Conservation (phyloP, 1,140 invertebrate species). For the Lanistes nyassanus region DNA sequence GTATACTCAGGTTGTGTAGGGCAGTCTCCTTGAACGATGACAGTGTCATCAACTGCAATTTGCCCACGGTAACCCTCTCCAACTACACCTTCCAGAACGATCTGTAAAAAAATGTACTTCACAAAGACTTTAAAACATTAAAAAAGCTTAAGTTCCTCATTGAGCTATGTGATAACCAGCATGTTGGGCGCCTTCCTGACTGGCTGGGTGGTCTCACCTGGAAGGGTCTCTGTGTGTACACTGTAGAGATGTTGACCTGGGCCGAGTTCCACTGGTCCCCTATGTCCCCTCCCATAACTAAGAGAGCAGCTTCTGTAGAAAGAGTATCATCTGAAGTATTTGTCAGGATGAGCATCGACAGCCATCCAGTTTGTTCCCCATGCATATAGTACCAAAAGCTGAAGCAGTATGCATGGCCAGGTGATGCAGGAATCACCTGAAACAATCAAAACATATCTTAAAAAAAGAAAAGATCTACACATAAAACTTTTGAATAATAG, state of each 20-base stretch:
- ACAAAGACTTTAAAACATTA: no score
- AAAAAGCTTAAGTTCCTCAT: no score
- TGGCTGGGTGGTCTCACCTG: constrained; percentile 31
- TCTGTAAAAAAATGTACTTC: constrained; percentile 31
- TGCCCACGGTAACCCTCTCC: constrained; percentile 43
- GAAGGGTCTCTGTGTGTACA: constrained; percentile 52
- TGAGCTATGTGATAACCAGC: no score
- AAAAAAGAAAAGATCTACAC: no score
- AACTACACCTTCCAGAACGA: constrained; percentile 41
- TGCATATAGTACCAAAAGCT: constrained; percentile 64
- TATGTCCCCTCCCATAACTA: constrained; percentile 42
- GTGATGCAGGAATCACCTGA: neutral
- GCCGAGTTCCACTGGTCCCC: constrained; percentile 47
- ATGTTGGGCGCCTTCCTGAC: no score
- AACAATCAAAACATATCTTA: neutral
- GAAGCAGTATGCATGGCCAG: constrained; percentile 40
- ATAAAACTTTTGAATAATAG: no score
- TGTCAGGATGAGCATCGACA: constrained; percentile 40
- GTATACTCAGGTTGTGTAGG: constrained; percentile 17
- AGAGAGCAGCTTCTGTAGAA: constrained; percentile 46
- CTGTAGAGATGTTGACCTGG: constrained; percentile 46
- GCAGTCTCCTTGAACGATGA: constrained; percentile 49
- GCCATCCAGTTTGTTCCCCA: constrained; percentile 50
- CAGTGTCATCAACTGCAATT: constrained; percentile 60
- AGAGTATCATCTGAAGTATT: constrained; percentile 41